phyloP scores from a whole-genome alignment of 92 coral and sea anemone species.

The Umimayanthus chanpuru region DNA sequence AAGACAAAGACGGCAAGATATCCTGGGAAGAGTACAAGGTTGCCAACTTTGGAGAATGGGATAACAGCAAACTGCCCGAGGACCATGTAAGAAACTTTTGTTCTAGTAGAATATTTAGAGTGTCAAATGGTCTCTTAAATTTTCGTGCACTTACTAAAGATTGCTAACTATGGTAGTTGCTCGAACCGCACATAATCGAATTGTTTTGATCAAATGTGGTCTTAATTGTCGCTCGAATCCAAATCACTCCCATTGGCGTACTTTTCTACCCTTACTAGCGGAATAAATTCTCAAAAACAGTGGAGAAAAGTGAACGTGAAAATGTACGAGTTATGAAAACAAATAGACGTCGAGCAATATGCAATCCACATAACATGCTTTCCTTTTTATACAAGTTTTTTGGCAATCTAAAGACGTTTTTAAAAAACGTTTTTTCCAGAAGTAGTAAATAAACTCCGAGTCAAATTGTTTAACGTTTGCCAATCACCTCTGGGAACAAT shows the following conservation, averaged over 20 bases:
- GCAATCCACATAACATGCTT: not conserved
- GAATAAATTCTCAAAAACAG: no score
- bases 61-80: constrained; percentile 72
- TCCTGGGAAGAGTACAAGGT: constrained; percentile 90
- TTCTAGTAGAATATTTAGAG: not conserved
- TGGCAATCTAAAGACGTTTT: no score
- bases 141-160: not conserved
- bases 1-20: constrained; percentile 83
- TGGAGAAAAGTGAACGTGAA: no score
- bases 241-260: no score
- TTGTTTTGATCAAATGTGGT: not conserved
- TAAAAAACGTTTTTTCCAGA: no score
- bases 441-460: no score
- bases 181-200: not conserved
- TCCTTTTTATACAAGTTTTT: no score
- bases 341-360: no score
- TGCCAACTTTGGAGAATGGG: constrained; percentile 87
- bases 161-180: no score
- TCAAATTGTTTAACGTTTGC: no score
- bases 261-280: no score
- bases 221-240: not conserved
- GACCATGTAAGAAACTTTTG: constrained; percentile 76
- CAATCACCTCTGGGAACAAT: no score
- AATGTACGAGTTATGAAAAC: not conserved
- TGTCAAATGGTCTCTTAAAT: not conserved